Evolutionary conservation across 2,113 vertebrate genomes (phyloP).

Genomic region (Corythaeola cristata): DNA sequence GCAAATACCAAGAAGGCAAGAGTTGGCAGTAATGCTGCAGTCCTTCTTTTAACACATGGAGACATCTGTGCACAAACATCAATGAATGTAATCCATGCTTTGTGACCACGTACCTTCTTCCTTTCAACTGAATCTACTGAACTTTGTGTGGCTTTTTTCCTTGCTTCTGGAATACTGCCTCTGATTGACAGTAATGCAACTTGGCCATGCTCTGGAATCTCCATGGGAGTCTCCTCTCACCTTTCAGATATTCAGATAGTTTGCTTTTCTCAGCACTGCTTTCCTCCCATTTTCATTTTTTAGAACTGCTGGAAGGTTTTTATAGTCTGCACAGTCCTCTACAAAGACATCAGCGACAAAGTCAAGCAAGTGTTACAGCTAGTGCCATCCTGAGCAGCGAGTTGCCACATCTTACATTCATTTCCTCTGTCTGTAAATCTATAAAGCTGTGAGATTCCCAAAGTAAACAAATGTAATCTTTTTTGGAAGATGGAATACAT

Average conservation of each 20-base stretch:
- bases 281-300: neutral
- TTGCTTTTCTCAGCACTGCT: neutral
- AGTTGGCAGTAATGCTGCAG: neutral
- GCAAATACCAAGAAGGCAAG: neutral
- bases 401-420: neutral
- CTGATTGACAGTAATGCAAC: neutral
- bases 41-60: neutral
- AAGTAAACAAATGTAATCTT: neutral
- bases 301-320: neutral
- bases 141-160: neutral
- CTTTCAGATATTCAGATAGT: neutral
- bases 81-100: neutral
- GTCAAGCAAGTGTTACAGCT: neutral
- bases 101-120: neutral
- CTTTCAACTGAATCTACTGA: neutral
- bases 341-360: neutral
- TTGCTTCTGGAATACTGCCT: neutral
- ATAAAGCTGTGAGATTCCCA: neutral
- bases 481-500: neutral
- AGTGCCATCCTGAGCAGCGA: neutral
- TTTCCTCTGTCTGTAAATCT: neutral
- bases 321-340: neutral
- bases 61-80: neutral
- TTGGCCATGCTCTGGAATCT: neutral
- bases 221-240: fast-evolving